Percentiles rank a stretch among this genome's conserved stretches.
phyloP scores from a whole-genome alignment of 2,888 invertebrate genomes.

The Ichneumoninae sp. region DNA sequence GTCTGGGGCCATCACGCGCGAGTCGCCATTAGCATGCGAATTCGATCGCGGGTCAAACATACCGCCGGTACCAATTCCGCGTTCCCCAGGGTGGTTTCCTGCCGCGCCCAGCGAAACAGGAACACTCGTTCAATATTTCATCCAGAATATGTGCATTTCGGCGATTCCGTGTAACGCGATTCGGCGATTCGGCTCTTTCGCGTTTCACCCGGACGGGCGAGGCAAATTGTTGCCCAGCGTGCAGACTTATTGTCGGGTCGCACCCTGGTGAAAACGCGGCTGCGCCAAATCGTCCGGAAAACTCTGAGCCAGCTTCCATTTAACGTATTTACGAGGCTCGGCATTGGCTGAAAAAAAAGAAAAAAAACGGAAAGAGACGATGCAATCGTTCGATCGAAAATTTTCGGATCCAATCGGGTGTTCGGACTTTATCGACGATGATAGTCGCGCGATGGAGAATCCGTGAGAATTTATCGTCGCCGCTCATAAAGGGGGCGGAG shows the following conservation, averaged over 20 bases:
- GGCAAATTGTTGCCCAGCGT: slow-evolving; percentile 6
- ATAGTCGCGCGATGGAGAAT: slow-evolving; percentile 54
- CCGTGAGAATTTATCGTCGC: slow-evolving; percentile 46
- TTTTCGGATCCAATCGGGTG: slow-evolving; percentile 50
- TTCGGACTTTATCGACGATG: slow-evolving; percentile 60
- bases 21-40: slow-evolving; percentile 23
- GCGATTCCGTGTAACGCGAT: neutral
- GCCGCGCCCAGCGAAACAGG: neutral
- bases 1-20: neutral
- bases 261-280: neutral
- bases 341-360: neutral
- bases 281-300: neutral
- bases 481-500: slow-evolving; percentile 23
- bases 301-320: neutral
- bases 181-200: no score
- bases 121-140: neutral
- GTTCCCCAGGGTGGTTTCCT: neutral
- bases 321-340: neutral
- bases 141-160: neutral
- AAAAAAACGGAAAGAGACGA: neutral
- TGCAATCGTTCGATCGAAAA: slow-evolving; percentile 38
- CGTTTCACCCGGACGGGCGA: neutral
- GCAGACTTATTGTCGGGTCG: neutral
- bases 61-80: neutral
- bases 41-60: slow-evolving; percentile 36